phyloP scores from a whole-genome alignment of 1,140 invertebrate species.

The Aphelinus certus region DNA sequence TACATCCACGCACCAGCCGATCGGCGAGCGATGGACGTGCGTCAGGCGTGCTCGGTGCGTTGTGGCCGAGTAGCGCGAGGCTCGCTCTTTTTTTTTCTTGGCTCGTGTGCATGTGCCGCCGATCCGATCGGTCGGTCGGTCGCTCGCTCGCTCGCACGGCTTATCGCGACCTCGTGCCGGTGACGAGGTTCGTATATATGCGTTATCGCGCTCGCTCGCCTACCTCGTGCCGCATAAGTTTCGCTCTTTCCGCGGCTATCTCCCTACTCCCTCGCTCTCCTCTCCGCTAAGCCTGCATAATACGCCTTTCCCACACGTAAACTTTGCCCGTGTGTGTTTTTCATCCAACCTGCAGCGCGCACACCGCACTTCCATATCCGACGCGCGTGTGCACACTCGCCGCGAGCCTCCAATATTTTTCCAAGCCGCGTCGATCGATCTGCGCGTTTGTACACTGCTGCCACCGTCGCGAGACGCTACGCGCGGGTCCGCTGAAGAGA shows the following conservation, averaged over 20 bases:
- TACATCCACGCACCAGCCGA: not conserved
- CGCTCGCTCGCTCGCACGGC: not conserved
- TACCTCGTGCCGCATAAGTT: not conserved
- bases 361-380: not conserved
- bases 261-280: conserved; percentile 25
- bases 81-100: not conserved
- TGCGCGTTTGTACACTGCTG: no score
- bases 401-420: no score
- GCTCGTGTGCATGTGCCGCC: no score
- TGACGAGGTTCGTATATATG: not conserved
- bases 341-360: not conserved
- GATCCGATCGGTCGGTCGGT: no score
- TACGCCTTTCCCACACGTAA: not conserved
- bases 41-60: no score
- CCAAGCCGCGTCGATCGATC: no score
- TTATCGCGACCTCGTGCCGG: conserved; percentile 24
- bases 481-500: no score
- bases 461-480: no score
- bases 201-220: conserved; percentile 8
- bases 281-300: not conserved
- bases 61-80: no score
- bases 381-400: no score
- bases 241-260: not conserved
- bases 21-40: not conserved
- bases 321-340: not conserved